These are phyloP conservation scores for Vireo griseus DNA, from an alignment of 2,797 vertebrate species.

Conservation along the genomic window DNA sequence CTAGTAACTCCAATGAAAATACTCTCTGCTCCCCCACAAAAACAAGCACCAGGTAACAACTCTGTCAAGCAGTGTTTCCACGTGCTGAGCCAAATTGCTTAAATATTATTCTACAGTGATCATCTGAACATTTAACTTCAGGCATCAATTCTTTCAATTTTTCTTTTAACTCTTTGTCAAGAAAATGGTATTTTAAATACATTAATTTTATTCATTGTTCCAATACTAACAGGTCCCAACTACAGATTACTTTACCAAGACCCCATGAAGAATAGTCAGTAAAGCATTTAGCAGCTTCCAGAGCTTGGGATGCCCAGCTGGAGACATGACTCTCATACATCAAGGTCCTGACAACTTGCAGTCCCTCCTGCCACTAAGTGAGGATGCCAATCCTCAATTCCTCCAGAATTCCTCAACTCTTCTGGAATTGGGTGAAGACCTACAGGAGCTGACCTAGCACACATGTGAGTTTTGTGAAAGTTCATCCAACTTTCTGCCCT, in stretches of 20 bases:
- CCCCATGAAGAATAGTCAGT: background rate
- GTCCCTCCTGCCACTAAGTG: background rate
- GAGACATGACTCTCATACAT: background rate
- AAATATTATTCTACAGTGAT: background rate
- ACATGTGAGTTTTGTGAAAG: accelerated
- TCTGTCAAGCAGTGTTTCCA: background rate
- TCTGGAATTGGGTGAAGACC: background rate
- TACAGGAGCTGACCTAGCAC: background rate
- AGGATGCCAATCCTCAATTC: background rate
- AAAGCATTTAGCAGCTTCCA: background rate
- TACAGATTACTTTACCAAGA: background rate
- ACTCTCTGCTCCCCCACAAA: background rate
- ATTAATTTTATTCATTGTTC: background rate
- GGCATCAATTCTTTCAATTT: background rate
- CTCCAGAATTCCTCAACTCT: background rate
- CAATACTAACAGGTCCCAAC: background rate
- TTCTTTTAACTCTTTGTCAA: background rate
- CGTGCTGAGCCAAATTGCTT: background rate
- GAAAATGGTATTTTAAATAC: background rate
- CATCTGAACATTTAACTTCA: background rate
- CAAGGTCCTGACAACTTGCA: background rate
- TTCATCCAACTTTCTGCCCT: background rate
- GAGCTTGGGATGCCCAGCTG: background rate
- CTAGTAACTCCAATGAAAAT: background rate
- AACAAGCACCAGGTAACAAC: background rate